Conservation (phyloP, 2,113 vertebrate genomes). For the Phyllostomus hastatus region DNA sequence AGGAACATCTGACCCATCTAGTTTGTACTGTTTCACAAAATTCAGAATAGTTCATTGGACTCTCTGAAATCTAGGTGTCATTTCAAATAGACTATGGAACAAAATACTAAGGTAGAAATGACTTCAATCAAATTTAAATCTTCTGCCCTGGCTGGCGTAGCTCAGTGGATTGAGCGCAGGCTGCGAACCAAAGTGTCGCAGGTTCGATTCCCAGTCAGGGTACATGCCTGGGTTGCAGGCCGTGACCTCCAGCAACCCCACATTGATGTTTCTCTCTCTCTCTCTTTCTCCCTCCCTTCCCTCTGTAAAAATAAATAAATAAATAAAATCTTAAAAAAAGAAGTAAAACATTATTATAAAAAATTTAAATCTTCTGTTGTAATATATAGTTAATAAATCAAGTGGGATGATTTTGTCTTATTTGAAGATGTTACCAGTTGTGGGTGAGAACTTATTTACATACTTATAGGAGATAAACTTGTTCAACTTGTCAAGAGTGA, state of each 20-base stretch:
- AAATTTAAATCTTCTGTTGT: background rate
- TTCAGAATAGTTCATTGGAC: background rate
- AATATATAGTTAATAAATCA: background rate
- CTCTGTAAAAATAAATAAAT: too few species aligned
- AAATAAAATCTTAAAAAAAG: too few species aligned
- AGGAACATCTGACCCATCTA: background rate
- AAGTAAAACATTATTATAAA: too few species aligned
- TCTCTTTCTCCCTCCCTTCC: too few species aligned
- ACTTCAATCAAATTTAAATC: background rate
- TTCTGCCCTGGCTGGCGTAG: background rate
- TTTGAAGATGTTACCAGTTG: background rate
- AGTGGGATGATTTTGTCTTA: constrained; percentile 18
- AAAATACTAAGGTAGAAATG: constrained; percentile 12
- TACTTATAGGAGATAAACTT: background rate
- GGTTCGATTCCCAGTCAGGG: too few species aligned
- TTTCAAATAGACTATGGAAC: background rate
- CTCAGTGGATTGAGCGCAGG: too few species aligned
- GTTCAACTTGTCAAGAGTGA: background rate
- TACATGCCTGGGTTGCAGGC: too few species aligned
- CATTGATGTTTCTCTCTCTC: too few species aligned
- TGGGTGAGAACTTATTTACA: background rate
- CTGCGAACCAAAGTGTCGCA: too few species aligned
- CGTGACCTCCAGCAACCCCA: too few species aligned
- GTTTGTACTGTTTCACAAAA: constrained; percentile 35
- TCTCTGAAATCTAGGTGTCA: background rate